phyloP scores from a whole-genome alignment of 2,113 vertebrate species.

The Eubucco bourcierii region DNA sequence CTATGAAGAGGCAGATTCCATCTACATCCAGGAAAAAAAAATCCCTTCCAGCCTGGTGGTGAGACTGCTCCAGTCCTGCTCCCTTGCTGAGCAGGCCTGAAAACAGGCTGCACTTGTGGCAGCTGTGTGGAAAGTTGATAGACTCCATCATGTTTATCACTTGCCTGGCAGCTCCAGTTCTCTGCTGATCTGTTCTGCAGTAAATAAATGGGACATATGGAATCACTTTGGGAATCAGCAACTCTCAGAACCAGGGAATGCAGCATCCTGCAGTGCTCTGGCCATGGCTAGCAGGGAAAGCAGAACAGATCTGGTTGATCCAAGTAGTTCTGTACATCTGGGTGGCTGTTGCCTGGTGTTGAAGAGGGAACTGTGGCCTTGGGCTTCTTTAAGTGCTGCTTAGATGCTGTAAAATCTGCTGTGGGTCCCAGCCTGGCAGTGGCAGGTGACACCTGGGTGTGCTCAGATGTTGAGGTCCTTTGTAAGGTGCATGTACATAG shows the following conservation, averaged over 20 bases:
- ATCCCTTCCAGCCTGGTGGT: not conserved
- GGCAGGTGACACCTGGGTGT: not conserved
- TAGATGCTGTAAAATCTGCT: not conserved
- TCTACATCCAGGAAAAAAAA: not conserved
- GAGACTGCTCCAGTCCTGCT: not conserved
- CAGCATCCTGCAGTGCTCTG: not conserved
- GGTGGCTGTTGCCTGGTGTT: not conserved
- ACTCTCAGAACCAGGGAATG: not conserved
- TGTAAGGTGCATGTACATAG: accelerated
- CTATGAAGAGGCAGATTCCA: not conserved
- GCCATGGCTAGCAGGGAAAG: not conserved
- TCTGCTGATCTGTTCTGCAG: not conserved
- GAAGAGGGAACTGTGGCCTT: not conserved
- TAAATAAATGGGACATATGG: not conserved
- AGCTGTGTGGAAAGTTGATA: not conserved
- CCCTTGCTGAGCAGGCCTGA: not conserved
- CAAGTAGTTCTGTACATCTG: not conserved
- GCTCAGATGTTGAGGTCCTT: not conserved
- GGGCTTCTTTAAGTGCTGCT: not conserved
- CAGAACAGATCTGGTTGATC: not conserved
- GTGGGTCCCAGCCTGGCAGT: not conserved
- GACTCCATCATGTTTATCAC: not conserved
- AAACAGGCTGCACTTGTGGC: not conserved
- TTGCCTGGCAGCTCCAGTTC: not conserved
- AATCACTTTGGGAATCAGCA: not conserved